phyloP scores from a whole-genome alignment of 1,140 invertebrate genomes.

The Chymomyza costata region DNA sequence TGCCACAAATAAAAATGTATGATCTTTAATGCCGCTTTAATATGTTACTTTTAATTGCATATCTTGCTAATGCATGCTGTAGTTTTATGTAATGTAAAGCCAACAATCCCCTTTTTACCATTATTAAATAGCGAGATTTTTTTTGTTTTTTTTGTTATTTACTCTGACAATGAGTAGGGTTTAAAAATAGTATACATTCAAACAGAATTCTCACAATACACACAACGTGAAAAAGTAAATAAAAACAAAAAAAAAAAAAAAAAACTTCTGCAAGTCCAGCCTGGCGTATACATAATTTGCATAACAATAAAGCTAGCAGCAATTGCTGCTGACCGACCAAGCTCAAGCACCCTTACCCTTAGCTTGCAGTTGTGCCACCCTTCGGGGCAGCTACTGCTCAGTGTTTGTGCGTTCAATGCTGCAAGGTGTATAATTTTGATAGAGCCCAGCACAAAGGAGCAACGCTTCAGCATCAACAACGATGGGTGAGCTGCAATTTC shows the following conservation, averaged over 20 bases:
- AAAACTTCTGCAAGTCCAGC: slow-evolving; percentile 21
- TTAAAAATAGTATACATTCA: slow-evolving; percentile 21
- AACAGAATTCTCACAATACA: background rate
- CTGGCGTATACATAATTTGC: slow-evolving; percentile 64
- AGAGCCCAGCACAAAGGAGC: slow-evolving; percentile 46
- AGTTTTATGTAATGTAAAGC: no score
- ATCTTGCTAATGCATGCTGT: slow-evolving; percentile 18
- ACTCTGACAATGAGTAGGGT: slow-evolving; percentile 27
- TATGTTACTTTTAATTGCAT: slow-evolving; percentile 53
- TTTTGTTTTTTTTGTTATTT: no score
- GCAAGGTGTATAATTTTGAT: slow-evolving; percentile 70
- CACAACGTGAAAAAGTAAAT: slow-evolving; percentile 11
- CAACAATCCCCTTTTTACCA: no score
- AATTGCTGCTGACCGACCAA: slow-evolving; percentile 14
- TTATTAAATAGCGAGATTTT: no score
- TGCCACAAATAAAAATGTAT: no score
- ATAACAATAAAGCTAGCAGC: slow-evolving; percentile 69
- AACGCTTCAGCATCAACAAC: no score
- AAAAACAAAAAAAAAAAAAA: slow-evolving; percentile 10
- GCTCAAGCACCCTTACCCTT: background rate
- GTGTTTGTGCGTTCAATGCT: slow-evolving; percentile 28
- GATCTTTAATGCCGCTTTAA: no score
- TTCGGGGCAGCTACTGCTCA: slow-evolving; percentile 1
- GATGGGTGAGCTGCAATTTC: slow-evolving; percentile 45
- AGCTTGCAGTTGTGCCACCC: no score